phyloP scores from a whole-genome alignment of 2,113 vertebrate species.

The Anguilla rostrata region DNA sequence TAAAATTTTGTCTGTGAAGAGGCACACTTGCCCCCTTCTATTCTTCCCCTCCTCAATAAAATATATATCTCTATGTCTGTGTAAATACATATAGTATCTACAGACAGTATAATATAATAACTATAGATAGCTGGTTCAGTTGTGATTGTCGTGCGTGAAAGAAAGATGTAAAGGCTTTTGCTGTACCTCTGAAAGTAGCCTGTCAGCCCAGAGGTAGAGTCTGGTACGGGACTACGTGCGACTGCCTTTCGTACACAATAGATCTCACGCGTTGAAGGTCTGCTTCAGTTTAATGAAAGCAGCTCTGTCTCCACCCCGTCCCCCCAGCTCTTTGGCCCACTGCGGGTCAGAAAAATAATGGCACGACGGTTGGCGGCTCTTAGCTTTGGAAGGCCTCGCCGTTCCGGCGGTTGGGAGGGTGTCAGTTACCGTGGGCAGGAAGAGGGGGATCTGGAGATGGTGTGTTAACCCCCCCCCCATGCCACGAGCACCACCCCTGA shows the following conservation, averaged over 20 bases:
- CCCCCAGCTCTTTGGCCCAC: slow-evolving; percentile 37
- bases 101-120: neutral
- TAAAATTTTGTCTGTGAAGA: neutral
- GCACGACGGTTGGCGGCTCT: slow-evolving; percentile 32
- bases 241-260: slow-evolving; percentile 50
- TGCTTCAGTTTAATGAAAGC: slow-evolving; percentile 60
- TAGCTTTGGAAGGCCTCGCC: slow-evolving; percentile 41
- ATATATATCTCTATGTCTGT: no score
- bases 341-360: slow-evolving; percentile 48
- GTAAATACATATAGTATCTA: no score
- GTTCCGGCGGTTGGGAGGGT: slow-evolving; percentile 43
- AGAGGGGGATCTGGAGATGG: slow-evolving; percentile 55
- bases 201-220: neutral
- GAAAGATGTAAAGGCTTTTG: neutral
- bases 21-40: neutral
- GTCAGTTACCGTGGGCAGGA: slow-evolving; percentile 60
- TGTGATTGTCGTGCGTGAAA: neutral
- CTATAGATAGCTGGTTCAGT: no score
- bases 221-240: neutral
- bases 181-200: neutral
- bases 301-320: slow-evolving; percentile 55
- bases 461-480: slow-evolving; percentile 47
- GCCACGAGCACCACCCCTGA: slow-evolving; percentile 39
- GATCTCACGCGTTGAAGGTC: slow-evolving; percentile 62
- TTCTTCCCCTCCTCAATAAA: no score